Conservation (phyloP, 1,140 invertebrate genomes). For the Trigoniulus corallinus region DNA sequence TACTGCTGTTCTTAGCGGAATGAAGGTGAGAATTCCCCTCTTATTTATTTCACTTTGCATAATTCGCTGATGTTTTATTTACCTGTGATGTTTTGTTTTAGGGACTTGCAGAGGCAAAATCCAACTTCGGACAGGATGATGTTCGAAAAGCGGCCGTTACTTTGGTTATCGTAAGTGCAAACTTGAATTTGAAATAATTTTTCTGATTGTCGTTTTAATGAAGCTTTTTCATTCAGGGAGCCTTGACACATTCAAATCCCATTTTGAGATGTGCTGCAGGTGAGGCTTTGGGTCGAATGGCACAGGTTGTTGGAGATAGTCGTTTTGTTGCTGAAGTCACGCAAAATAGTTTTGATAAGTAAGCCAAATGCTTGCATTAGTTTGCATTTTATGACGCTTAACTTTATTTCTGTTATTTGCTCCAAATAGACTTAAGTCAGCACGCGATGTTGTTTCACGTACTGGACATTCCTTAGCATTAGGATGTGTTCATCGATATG, state of each 20-base stretch:
- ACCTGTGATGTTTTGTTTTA: slow-evolving; percentile 13
- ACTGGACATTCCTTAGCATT: slow-evolving; percentile 86
- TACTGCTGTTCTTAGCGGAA: slow-evolving; percentile 72
- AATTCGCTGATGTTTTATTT: not conserved
- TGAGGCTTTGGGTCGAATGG: slow-evolving; percentile 73
- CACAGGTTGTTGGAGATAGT: slow-evolving; percentile 67
- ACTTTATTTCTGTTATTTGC: not conserved
- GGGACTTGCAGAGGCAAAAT: slow-evolving; percentile 71
- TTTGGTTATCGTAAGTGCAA: slow-evolving; percentile 37
- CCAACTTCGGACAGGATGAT: slow-evolving; percentile 68
- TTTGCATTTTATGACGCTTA: not conserved
- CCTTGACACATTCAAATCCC: slow-evolving; percentile 65
- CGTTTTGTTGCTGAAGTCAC: slow-evolving; percentile 79
- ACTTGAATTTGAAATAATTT: not conserved
- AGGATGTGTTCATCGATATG: slow-evolving; percentile 79
- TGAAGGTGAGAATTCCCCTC: slow-evolving; percentile 38
- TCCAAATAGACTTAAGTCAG: slow-evolving; percentile 46
- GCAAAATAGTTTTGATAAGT: slow-evolving; percentile 74
- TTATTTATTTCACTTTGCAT: not conserved
- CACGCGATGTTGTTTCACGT: slow-evolving; percentile 67
- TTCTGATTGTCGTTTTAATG: slow-evolving; percentile 14
- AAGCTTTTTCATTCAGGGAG: slow-evolving; percentile 48
- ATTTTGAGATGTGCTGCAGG: slow-evolving; percentile 72
- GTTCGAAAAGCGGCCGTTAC: slow-evolving; percentile 69
- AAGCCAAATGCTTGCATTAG: not conserved